Evolutionary conservation across 2,113 vertebrate genomes (phyloP), one percentile per base, ranked within the genome.

Genomic region (Pelobates fuscus): DNA sequence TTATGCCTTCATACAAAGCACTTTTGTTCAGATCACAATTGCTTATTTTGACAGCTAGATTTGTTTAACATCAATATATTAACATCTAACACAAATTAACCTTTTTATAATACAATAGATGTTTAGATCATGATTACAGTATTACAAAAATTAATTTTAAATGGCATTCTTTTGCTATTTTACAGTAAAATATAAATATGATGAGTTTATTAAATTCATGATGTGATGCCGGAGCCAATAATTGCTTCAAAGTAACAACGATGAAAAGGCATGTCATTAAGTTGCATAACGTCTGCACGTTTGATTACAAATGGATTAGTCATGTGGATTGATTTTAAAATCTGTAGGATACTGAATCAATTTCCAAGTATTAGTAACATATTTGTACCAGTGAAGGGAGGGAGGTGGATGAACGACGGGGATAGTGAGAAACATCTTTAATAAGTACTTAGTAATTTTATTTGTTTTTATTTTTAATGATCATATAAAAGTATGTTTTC

Each of bases 191-290:
- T 1, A 32, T 55, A 55, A 57, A 23, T 21, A 69, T 24, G 14
- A 23, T n/a, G 6, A n/a, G 18, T 26, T 30, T 7, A 58, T 0
- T 5, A 69, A 14, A 10, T 2, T 3, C 25, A 15, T 69, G 52
- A 41, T 23, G 25, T 54, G 1, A 21, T 68, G 8, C 30, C 26
- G n/a, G n/a, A 68, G 24, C 2, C 8, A 20, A 54, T 68, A 27
- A 49, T 68, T 67, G 26, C 26, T 54, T 26, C 32, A 25, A 68
- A 65, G 43, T 67, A n/a, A 46, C 46, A 54, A n/a, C 55, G 6
- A n/a, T 32, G n/a, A 52, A 20, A 17, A 29, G 14, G 49, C 12
- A n/a, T 54, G 10, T 18, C 18, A 41, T 10, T 68, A n/a, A 18
- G 32, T 67, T 52, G n/a, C 44, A 27, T 20, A 54, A 20, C 24